Evolutionary conservation across 1,140 invertebrate genomes (phyloP), one percentile per base, ranked within the genome.

Genomic region (Ladona fulva): DNA sequence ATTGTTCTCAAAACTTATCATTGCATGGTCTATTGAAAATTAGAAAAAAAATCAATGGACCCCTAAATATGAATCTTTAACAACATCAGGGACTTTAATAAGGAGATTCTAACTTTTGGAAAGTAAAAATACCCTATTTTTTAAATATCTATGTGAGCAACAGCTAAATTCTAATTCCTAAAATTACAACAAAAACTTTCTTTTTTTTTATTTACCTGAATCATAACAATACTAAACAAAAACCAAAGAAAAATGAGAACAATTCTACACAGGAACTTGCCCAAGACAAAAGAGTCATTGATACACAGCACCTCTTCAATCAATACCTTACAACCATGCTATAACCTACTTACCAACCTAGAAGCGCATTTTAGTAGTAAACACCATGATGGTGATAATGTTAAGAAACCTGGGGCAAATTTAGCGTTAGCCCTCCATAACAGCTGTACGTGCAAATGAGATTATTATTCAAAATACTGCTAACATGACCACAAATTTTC

Each of bases 181-280:
- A 25, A 76, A n/a, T 25, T 37, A 76, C 19, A 76, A 76, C 74
- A 75, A 76, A 76, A 22, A 37, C 74, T 25, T 24, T 74, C 24
- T 22, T 74, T n/a, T n/a, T 76, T 29, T 76, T 29, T 14, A 14
- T 19, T 37, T 76, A 76, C 75, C 75, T 76, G 25, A 76, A 37
- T 29, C 24, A 29, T 76, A 76, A 76, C 75, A 76, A 76, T 42
- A 76, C 25, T 76, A 76, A 76, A 76, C 25, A 76, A 76, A 25
- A 76, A 76, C 25, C 19, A 29, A 76, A 29, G 42, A 76, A 25
- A 76, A 76, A 25, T 76, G 74, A 75, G 74, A 75, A 75, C 74
- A 75, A 37, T 76, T 29, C 75, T 37, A 42, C 42, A n/a, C 75
- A 76, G 75, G 75, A 76, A 76, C 75, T 76, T 76, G 75, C 42